Base-by-base conservation (phyloP, 2,113 vertebrate genomes). In the Columba livia region DNA sequence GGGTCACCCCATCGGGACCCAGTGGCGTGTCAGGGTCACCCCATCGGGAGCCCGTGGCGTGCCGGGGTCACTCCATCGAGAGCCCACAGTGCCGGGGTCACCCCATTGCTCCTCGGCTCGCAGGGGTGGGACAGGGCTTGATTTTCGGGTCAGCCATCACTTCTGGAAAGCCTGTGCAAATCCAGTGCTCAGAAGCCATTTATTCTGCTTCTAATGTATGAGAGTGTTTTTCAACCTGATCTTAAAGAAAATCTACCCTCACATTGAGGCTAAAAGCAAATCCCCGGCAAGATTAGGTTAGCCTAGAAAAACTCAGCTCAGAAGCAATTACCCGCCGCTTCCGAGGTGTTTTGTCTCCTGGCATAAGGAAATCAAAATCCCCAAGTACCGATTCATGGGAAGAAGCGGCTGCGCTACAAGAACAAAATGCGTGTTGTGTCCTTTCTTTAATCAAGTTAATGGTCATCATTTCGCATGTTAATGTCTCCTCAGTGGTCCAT, bases 371-470 rank as follows among this genome's bases (percentile, higher is more conserved):
- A 94, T 67, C 73, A 79, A 93, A 95, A 89, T 92, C 93, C 94
- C 93, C 79, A 42, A 53, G 71, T 81, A 62, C 61, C 66, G 5
- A 94, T 96, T 89, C 21, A 11, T 2, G 84, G 84, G 87, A 85
- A 93, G 93, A 71, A 94, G 87, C 32, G 1, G 48, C 84, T 85
- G 50, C 2, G 9, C 36, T 28, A 79, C 40, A 28, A 70, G 91
- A 86, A 72, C 80, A n/a, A 87, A 91, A 94, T 85, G 50, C 24
- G 13, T 64, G 82, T 65, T 82, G 80, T 77, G 94, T 92, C 96
- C 95, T 94, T 96, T n/a, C 93, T 93, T 96, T 94, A 92, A 94
- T 95, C 93, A 96, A 94, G 95, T 80, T 91, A 96, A 93, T 91
- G 88, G 95, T 91, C 96, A 94, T 89, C 95, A 90, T 95, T 95